A percentile compares a stretch with the other conserved stretches of the same genome.
Evolutionary conservation across 2,113 vertebrate species (phyloP).

Genomic region (Sinocyclocheilus maitianheensis): DNA sequence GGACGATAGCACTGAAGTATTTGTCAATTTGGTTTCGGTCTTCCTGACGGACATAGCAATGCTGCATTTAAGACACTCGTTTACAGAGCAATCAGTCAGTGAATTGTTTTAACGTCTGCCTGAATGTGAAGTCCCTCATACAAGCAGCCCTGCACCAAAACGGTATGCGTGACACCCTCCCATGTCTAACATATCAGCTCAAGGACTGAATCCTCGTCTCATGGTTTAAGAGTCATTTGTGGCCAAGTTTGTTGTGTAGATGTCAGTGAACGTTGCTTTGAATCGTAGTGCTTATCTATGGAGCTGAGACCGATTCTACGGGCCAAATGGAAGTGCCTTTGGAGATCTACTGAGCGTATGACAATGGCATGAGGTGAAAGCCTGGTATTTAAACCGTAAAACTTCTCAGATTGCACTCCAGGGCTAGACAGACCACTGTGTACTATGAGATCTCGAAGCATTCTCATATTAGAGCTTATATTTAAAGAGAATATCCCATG

Average conservation of each 20-base stretch:
- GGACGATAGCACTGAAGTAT: constrained; percentile 71
- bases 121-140: constrained; percentile 74
- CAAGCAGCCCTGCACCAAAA: constrained; percentile 58
- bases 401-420: constrained; percentile 77
- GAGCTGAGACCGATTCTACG: constrained; percentile 54
- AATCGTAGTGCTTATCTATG: constrained; percentile 51
- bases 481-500: constrained; percentile 71
- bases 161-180: constrained; percentile 58
- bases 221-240: constrained; percentile 2
- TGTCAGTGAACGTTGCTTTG: constrained; percentile 56
- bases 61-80: constrained; percentile 86
- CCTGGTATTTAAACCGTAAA: constrained; percentile 63
- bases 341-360: constrained; percentile 67
- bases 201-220: constrained; percentile 65
- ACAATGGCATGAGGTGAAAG: constrained; percentile 66
- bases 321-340: constrained; percentile 78
- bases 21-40: constrained; percentile 65
- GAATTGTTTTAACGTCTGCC: constrained; percentile 87
- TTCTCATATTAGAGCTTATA: constrained; percentile 64
- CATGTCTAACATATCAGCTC: constrained; percentile 64
- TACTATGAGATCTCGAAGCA: constrained; percentile 59
- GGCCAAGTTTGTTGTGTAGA: constrained; percentile 44
- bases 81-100: constrained; percentile 83
- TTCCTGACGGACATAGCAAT: constrained; percentile 77
- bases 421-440: constrained; percentile 82